Evolutionary conservation across 1,140 invertebrate species (phyloP).

Genomic region (Polypedilum vanderplanki): DNA sequence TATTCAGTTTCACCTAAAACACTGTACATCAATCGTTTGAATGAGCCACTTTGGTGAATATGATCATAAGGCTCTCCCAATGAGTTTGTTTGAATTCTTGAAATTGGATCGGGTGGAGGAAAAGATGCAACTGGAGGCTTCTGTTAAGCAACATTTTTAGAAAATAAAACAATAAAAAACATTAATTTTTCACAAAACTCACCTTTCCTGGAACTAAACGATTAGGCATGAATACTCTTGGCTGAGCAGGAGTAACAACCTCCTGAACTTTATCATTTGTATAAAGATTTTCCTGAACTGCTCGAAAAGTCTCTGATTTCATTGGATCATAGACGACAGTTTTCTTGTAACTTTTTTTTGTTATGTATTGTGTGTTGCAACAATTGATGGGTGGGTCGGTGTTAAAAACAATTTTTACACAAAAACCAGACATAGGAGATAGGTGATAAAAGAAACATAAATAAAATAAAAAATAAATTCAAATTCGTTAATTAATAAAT

Average conservation of each 20-base stretch:
- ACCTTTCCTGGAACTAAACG: slow-evolving; percentile 51
- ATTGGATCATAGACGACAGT: slow-evolving; percentile 71
- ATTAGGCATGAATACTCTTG: slow-evolving; percentile 65
- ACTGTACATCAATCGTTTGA: slow-evolving; percentile 86
- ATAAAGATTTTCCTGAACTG: slow-evolving; percentile 65
- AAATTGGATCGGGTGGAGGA: slow-evolving; percentile 22
- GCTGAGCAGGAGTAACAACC: slow-evolving; percentile 57
- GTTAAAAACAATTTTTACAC: slow-evolving; percentile 29
- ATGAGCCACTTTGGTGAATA: slow-evolving; percentile 84
- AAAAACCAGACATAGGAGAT: slow-evolving; percentile 37
- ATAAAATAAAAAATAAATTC: too few species aligned
- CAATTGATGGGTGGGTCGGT: slow-evolving; percentile 28
- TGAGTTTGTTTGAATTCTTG: slow-evolving; percentile 22
- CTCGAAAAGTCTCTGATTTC: slow-evolving; percentile 77
- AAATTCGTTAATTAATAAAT: too few species aligned
- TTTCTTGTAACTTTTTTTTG: slow-evolving; percentile 51
- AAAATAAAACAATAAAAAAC: slow-evolving; percentile 33
- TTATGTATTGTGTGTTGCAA: slow-evolving; percentile 23
- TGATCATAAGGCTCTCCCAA: slow-evolving; percentile 55
- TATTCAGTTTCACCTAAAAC: slow-evolving; percentile 72
- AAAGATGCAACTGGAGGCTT: neutral
- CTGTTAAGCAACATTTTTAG: slow-evolving; percentile 30
- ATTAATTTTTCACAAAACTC: slow-evolving; percentile 35
- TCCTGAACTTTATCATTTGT: slow-evolving; percentile 54
- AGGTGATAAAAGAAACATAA: slow-evolving; percentile 32